Base-by-base conservation (phyloP, 2,888 invertebrate species). In the Scaeva pyrastri region DNA sequence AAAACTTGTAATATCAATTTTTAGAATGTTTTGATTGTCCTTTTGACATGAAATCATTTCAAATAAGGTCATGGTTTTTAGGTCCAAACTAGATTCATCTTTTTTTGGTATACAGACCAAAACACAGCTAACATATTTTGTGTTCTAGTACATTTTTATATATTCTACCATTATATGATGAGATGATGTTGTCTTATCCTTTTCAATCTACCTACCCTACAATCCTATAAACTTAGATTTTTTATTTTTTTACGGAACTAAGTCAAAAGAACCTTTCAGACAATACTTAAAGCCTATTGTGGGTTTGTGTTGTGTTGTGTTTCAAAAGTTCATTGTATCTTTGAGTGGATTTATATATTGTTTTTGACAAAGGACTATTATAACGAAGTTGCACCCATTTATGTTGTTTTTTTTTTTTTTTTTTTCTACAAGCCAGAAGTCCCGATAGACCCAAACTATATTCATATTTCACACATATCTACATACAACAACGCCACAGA, bases 311-410 rank as follows among this genome's bases (percentile, higher is more conserved):
- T n/a, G n/a, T n/a, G n/a, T n/a, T 62, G 19, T 48, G 41, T 36
- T 23, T 26, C 60, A 73, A 64, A 79, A 64, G 85, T 86, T 86
- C 85, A 76, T 81, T 81, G 85, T 66, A 81, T 81, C 81, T 12
- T 52, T 26, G 16, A 48, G 60, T 55, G 23, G 39, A 45, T 68
- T 66, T 45, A 68, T 45, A n/a, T 73, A 26, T 66, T 73, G 43
- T 70, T 84, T 79, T 71, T 64, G 64, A 72, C 66, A 77, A 82
- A 77, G 56, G 72, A 72, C 52, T 56, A 26, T 58, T 64, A 64
- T 75, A 84, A 84, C 71, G 71, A 84, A 84, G 80, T 84, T 80
- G 45, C 64, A 62, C 73, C 56, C 66, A 77, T 73, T 82, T 50
- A 31, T 31, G 31, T 31, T n/a, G n/a, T 2, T 31, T 31, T 31